Conservation (phyloP, 2,888 invertebrate genomes). For the Plemyria rubiginata region DNA sequence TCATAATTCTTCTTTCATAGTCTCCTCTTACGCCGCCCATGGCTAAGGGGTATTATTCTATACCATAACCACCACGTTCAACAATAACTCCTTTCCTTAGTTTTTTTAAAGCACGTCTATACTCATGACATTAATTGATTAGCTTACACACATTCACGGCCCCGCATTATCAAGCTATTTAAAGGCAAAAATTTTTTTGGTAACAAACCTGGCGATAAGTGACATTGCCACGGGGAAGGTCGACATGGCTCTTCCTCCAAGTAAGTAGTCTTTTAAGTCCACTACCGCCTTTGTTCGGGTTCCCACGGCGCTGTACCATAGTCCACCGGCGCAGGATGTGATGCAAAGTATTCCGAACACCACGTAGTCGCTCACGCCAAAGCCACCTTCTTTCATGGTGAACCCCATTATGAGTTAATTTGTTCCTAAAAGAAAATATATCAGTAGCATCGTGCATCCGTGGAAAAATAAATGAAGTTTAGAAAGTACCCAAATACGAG, state of each 20-base stretch:
- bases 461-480: too few species aligned
- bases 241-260: slow-evolving; percentile 90
- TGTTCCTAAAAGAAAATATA: slow-evolving; percentile 33
- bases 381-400: slow-evolving; percentile 73
- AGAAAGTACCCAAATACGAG: too few species aligned
- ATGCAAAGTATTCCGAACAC: slow-evolving; percentile 89
- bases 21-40: too few species aligned
- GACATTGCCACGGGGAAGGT: slow-evolving; percentile 95
- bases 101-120: too few species aligned
- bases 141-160: too few species aligned
- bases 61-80: too few species aligned
- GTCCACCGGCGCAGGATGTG: slow-evolving; percentile 90
- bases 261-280: slow-evolving; percentile 89
- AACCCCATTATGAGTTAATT: slow-evolving; percentile 61
- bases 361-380: slow-evolving; percentile 82
- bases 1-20: too few species aligned
- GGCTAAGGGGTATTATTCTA: too few species aligned
- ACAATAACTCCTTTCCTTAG: too few species aligned
- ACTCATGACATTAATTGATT: too few species aligned
- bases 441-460: too few species aligned
- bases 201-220: slow-evolving; percentile 88
- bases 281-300: slow-evolving; percentile 80
- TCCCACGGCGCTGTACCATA: slow-evolving; percentile 86
- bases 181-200: not conserved
- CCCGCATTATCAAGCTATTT: not conserved